phyloP scores from a whole-genome alignment of 1,140 invertebrate species.

The Fopius arisanus region DNA sequence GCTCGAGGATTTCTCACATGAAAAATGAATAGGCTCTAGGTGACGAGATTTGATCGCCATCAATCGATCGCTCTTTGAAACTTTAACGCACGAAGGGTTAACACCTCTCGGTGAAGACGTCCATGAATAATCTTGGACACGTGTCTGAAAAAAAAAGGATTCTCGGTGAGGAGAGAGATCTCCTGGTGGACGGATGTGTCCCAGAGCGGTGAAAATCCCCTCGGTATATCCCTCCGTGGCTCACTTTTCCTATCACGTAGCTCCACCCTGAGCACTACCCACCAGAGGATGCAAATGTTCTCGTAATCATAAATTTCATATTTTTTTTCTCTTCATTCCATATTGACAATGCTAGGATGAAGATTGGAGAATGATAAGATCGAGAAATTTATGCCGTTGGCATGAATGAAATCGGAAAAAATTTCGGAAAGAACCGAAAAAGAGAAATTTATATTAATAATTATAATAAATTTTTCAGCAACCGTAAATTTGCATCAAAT shows the following conservation, averaged over 20 bases:
- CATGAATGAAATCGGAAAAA: no score
- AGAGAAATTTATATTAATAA: no score
- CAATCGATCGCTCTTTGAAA: background rate
- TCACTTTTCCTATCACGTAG: conserved; percentile 5
- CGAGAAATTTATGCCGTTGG: background rate
- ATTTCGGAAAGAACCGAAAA: no score
- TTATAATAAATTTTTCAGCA: no score
- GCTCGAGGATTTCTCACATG: background rate
- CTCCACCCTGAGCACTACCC: background rate
- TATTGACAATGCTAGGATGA: background rate
- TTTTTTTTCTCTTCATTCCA: background rate
- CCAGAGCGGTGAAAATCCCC: background rate
- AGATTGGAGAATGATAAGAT: background rate
- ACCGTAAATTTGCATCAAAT: no score
- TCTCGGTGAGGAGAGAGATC: background rate
- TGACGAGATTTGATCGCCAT: background rate
- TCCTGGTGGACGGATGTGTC: background rate
- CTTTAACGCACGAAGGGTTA: background rate
- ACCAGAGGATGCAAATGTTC: background rate
- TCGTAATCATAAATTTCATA: background rate
- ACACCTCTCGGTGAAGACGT: background rate
- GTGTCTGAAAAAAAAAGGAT: background rate
- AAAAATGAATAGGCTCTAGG: background rate
- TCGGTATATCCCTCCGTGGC: background rate
- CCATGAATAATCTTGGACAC: conserved; percentile 10